A percentile compares a stretch with the other conserved stretches of the same genome.
Evolutionary conservation across 2,113 vertebrate genomes (phyloP).

Genomic region (Dolichallabes microphthalmus): DNA sequence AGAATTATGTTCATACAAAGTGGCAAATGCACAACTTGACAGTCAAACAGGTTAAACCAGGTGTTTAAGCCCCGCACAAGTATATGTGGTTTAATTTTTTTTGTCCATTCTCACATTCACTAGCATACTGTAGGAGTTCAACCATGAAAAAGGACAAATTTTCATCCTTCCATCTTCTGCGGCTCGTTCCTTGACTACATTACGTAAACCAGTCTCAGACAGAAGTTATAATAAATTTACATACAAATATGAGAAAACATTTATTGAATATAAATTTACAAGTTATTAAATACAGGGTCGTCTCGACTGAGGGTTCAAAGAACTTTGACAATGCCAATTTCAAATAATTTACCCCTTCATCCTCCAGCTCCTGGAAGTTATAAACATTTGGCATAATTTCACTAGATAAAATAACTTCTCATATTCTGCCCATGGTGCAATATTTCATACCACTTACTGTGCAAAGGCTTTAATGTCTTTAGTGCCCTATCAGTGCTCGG

Average conservation of each 20-base stretch:
- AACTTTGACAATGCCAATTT: not conserved
- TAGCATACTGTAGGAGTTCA: not conserved
- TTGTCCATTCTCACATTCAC: not conserved
- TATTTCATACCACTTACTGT: not conserved
- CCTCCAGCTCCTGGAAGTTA: not conserved
- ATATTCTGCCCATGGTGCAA: not conserved
- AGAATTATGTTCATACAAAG: constrained; percentile 15
- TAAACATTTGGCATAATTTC: not conserved
- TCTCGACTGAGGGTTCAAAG: not conserved
- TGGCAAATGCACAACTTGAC: constrained; percentile 21
- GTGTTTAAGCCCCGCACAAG: not conserved
- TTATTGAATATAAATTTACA: not conserved
- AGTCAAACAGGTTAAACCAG: not conserved
- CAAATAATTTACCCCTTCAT: not conserved
- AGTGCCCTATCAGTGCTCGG: constrained; percentile 2
- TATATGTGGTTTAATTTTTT: not conserved
- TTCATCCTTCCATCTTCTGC: not conserved
- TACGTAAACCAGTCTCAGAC: not conserved
- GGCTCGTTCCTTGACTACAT: not conserved
- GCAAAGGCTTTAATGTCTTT: not conserved
- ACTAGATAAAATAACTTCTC: not conserved
- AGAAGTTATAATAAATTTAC: not conserved
- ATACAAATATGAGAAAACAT: not conserved
- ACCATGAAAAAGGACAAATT: not conserved
- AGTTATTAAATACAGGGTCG: not conserved